Evolutionary conservation across 2,113 vertebrate species (phyloP).

Genomic region (Circaetus cinerascens): DNA sequence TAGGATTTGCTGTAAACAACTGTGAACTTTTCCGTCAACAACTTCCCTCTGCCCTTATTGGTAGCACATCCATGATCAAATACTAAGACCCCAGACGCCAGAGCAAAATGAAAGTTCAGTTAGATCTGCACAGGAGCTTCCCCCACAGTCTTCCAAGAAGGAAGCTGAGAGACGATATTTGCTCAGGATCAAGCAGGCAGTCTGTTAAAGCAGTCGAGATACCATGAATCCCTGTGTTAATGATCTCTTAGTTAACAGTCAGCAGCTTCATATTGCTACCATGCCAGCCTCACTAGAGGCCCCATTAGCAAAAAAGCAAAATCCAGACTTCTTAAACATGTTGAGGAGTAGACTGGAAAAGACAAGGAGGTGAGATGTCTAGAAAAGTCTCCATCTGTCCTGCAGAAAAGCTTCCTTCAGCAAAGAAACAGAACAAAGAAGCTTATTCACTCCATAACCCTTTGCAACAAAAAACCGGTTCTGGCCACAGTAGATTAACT

Average conservation of each 20-base stretch:
- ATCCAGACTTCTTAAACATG: neutral
- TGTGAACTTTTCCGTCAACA: neutral
- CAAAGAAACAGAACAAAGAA: neutral
- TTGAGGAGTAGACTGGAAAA: neutral
- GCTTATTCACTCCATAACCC: neutral
- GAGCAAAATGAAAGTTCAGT: neutral
- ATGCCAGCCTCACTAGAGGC: neutral
- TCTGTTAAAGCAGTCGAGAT: neutral
- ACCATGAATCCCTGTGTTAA: neutral
- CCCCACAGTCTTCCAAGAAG: neutral
- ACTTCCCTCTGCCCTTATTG: neutral
- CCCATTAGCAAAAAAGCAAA: neutral
- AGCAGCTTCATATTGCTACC: neutral
- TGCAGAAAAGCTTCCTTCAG: neutral
- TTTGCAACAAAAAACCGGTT: neutral
- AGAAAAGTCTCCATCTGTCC: neutral
- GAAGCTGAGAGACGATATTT: neutral
- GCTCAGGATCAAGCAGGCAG: neutral
- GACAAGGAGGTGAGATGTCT: neutral
- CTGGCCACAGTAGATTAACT: neutral
- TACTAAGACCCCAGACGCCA: neutral
- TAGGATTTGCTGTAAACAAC: slow-evolving; percentile 32
- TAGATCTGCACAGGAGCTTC: neutral
- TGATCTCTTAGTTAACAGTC: neutral
- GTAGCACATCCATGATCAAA: neutral